Base-by-base conservation (phyloP, 2,797 vertebrate genomes). In the Myiotriccus ornatus region DNA sequence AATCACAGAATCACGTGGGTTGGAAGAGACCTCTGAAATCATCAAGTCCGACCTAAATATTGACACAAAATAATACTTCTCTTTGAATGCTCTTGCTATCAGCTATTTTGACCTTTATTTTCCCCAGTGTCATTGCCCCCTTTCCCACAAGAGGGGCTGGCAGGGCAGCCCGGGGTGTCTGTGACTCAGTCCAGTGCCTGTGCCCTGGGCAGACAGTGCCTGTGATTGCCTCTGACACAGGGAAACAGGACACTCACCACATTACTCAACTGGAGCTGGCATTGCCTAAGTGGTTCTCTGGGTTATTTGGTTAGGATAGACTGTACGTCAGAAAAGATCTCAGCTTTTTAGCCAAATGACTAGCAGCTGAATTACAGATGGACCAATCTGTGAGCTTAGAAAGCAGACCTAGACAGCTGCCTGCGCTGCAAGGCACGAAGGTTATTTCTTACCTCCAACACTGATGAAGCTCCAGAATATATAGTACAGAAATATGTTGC, bases 201-300 rank as follows among this genome's bases (percentile, higher is more conserved):
- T 56, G 4, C 7, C 0, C 6, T 1, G 20, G 21, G 47, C 43
- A 12, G 65, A 1, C 41, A 4, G 56, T 0, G 14, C 18, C 6
- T 4, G 15, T 14, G 37, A 5, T 14, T 18, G 7, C 37, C 76
- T 0, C 59, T 27, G 91, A 5, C 0, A 0, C 5, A 59, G 3
- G 37, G 57, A 20, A 53, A 3, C 9, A 0, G 5, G 20, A 11
- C 43, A 14, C 35, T 62, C 41, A 4, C 78, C 6, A 18, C 25
- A 0, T 4, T 47, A 4, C 43, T 55, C 55, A 14, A 27, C 87
- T 71, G 84, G 22, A 76, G 3, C 59, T 52, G 89, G 56, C 81
- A 18, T n/a, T 50, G 34, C 65, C 67, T 20, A 14, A 68, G 73
- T 46, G 20, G 12, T 74, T 81, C 69, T 30, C 57, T 46, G 14